phyloP scores from a whole-genome alignment of 2,888 invertebrate genomes.

The Limnephilus rhombicus region DNA sequence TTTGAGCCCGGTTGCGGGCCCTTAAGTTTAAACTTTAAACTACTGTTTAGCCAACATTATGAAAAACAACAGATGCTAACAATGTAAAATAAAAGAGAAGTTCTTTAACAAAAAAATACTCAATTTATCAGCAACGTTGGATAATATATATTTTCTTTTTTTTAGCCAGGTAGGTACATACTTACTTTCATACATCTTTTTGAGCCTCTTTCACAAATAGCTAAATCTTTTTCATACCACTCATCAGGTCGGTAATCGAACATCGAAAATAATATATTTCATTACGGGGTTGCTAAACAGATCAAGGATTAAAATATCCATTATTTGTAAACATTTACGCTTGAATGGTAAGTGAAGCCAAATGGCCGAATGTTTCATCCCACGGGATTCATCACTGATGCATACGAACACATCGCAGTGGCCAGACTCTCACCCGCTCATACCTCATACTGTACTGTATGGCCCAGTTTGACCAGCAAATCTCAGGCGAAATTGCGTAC shows the following conservation, averaged over 20 bases:
- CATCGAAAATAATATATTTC: neutral
- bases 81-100: neutral
- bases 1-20: no score
- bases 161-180: neutral
- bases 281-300: slow-evolving; percentile 13
- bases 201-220: neutral
- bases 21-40: no score
- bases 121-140: neutral
- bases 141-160: neutral
- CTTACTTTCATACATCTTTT: neutral
- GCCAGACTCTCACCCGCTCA: no score
- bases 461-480: neutral
- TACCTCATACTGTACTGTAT: neutral
- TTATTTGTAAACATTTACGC: slow-evolving; percentile 30
- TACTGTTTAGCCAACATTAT: neutral
- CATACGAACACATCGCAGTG: neutral
- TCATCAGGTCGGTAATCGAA: neutral
- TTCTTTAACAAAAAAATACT: neutral
- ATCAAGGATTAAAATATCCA: slow-evolving; percentile 41
- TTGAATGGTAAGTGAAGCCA: slow-evolving; percentile 19
- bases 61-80: neutral
- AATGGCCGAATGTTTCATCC: slow-evolving; percentile 14
- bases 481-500: no score
- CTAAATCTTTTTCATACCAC: neutral
- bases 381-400: slow-evolving; percentile 24